Evolutionary conservation across 2,797 vertebrate genomes (phyloP).

Genomic region (Euphonia xanthogaster): DNA sequence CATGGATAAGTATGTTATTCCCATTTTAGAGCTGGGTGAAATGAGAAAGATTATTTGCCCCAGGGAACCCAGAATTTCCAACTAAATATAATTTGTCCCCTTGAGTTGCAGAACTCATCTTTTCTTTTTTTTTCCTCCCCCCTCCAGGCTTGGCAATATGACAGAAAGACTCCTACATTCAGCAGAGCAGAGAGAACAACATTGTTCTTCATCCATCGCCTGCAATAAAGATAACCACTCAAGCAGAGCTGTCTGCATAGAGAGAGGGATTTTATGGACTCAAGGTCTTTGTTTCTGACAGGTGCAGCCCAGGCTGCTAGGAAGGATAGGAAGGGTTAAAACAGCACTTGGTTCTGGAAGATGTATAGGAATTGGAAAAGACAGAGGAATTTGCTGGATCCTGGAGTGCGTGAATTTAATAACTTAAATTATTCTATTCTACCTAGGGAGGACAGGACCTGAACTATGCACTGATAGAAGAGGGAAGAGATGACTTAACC

Average conservation of each 20-base stretch:
- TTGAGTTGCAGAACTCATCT: not conserved
- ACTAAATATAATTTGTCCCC: not conserved
- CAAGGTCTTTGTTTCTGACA: not conserved
- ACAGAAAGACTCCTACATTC: slow-evolving; percentile 13
- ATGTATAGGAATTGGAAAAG: slow-evolving; percentile 32
- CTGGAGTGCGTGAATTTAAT: not conserved
- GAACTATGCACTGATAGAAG: not conserved
- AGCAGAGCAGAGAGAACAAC: not conserved
- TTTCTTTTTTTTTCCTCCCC: not conserved
- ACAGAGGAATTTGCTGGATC: slow-evolving; percentile 47
- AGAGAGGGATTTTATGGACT: not conserved
- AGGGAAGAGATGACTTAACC: not conserved
- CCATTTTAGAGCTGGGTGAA: not conserved
- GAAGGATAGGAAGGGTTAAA: slow-evolving; percentile 26
- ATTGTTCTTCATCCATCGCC: not conserved
- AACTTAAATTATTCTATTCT: slow-evolving; percentile 2
- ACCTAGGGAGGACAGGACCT: not conserved
- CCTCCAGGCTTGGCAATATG: not conserved
- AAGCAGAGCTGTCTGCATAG: not conserved
- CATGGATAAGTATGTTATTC: not conserved
- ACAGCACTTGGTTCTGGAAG: slow-evolving; percentile 19
- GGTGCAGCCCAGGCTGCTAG: not conserved
- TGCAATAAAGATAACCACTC: slow-evolving; percentile 20
- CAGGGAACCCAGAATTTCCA: not conserved
- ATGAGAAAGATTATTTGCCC: not conserved